Evolutionary conservation across 1,140 invertebrate species (phyloP), one percentile per base, ranked within the genome.

Genomic region (Drosophila nikananu): DNA sequence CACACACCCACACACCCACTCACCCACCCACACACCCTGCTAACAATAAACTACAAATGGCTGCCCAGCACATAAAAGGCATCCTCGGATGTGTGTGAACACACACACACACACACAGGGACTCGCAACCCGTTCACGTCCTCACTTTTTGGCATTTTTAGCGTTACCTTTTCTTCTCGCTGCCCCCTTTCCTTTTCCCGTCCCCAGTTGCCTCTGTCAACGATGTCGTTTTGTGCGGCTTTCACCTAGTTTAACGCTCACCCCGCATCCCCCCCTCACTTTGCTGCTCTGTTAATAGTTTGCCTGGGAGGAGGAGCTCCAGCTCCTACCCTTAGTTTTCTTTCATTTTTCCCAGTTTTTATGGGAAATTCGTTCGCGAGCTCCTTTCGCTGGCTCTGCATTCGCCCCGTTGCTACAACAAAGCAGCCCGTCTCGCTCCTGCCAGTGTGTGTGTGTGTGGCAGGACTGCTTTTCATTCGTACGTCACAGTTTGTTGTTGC

Each of bases 401-500:
- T 10, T 35, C 39, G 39, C 52, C 37, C n/a, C 52, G 49, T 39
- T 67, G 41, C 35, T 37, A 42, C 35, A 41, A 52, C 60, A 39
- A 62, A 15, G 30, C 51, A 21, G 35, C 19, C 44, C 54, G 21
- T 23, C 61, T 48, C 49, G 15, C 27, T 57, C 39, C 27, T 12
- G 9, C 41, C 10, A 30, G 5, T 21, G 32, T 58, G 15, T 68
- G n/a, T 42, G 59, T 58, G 46, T n/a, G n/a, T n/a, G n/a, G n/a
- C 63, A 78, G 59, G 77, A 83, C 71, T 81, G 62, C 67, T 81
- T 81, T 78, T 72, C 76, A 79, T 81, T 84, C 83, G 70, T 89
- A 66, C 68, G 74, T 71, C 84, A 75, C 84, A 89, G 83, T 89
- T 89, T 90, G 84, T 84, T 87, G 83, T 79, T 79, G 72, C 61